Base-by-base conservation (phyloP, 2,888 invertebrate genomes). In the Gerosis bhagava region DNA sequence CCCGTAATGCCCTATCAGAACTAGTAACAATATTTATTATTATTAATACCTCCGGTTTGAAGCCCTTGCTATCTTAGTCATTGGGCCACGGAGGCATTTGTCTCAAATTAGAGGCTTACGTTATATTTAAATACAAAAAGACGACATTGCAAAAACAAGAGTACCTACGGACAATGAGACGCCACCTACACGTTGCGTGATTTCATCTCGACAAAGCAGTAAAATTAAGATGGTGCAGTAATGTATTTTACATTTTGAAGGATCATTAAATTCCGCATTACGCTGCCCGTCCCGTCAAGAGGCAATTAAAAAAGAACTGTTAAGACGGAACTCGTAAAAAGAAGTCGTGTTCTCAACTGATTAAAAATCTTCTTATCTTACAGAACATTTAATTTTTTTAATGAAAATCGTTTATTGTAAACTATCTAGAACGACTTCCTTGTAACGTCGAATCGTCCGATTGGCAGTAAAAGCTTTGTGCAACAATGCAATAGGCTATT, bases 181-280 rank as follows among this genome's bases (percentile, higher is more conserved):
- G n/a, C n/a, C n/a, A n/a, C n/a, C n/a, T n/a, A n/a, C n/a, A n/a
- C 53, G 21, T 21, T 12, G 19, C 34, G 11, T 21, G 34, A 70
- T 74, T 70, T 69, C 68, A 70, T 73, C 65, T 69, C 61, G 62
- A 62, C 60, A 52, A 66, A n/a, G 68, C n/a, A n/a, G n/a, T n/a
- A n/a, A n/a, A n/a, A n/a, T n/a, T n/a, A n/a, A n/a, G n/a, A n/a
- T n/a, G n/a, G n/a, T n/a, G n/a, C n/a, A n/a, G n/a, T n/a, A n/a
- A n/a, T n/a, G n/a, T n/a, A n/a, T 81, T 83, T 83, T 74, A 84
- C 82, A 83, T 83, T 83, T 83, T 84, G 77, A 83, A 82, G 82
- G 76, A 79, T 84, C 83, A 82, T 87, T 84, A 84, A 86, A 83
- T 78, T 75, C 77, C 80, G 74, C 77, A 84, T 82, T 84, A 84